Evolutionary conservation across 2,888 invertebrate species (phyloP), one percentile per base, ranked within the genome.

Genomic region (Aspidiotus rigidus): DNA sequence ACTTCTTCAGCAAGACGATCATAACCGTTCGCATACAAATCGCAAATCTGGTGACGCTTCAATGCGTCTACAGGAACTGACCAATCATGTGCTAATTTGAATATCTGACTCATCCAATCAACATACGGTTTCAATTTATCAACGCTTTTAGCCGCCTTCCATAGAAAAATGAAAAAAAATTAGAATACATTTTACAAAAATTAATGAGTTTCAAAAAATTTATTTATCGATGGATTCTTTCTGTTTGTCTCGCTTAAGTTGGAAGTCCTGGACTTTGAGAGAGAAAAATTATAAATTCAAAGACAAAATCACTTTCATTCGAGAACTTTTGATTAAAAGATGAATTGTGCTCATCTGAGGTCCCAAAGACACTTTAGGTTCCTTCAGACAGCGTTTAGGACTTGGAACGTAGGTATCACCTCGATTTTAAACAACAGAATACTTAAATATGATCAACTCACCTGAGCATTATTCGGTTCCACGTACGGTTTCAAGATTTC

Each of bases 41-140:
- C 83, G 75, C 81, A 81, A 71, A 89, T 88, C 82, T 93, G 89
- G 78, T 89, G 88, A 66, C 89, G 83, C 73, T 86, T 83, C 56
- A 95, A 79, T 61, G 84, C 82, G 75, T 90, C 89, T 15, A 81
- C 79, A 73, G 89, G 86, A 66, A 93, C 79, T 72, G 85, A 84
- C 91, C 94, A 93, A 66, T 87, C 82, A 40, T 85, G 83, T 0
- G 89, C 88, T 64, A 94, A 77, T 10, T 82, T 80, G 57, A 85
- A 80, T 67, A 90, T 85, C 74, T 85, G 86, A 67, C 85, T 82
- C 79, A 90, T 88, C 89, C 91, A 93, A 16, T 78, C 76, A 56
- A 81, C 79, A 74, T 71, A 73, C 49, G 73, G 73, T 40, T 72
- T 73, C 39, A 74, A 69, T 28, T 70, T 61, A 64, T 70, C 71